Base-by-base conservation (phyloP, 1,140 invertebrate species). In the Drosophila subobscura region DNA sequence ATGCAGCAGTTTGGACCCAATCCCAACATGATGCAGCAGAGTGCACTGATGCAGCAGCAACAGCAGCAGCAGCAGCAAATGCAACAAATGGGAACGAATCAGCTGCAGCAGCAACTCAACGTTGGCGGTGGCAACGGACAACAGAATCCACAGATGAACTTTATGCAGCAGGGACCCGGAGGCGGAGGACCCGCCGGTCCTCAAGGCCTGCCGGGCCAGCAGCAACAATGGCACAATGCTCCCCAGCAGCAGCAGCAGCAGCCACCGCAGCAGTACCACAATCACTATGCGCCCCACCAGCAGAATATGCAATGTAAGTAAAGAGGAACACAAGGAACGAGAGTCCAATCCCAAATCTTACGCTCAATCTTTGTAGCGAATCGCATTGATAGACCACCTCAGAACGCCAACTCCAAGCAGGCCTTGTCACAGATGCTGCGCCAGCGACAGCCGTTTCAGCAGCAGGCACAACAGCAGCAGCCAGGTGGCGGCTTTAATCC, bases 401-500 rank as follows among this genome's bases (percentile, higher is more conserved):
- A 94, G 80, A 94, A 95, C 86, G 58, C 78, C 1, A 95, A 95
- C 63, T 96, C 96, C 0, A 98, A 98, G 79, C 96, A 96, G 88
- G 97, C 97, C 1, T 91, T 98, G 2, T 96, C 96, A 3, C 95
- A 97, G 72, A 97, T 98, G 96, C 92, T 98, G 49, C 93, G 96
- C 1, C 93, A 95, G 71, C 92, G 95, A 27, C 29, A 91, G 95
- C 81, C 94, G n/a, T 94, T 93, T 72, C 86, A 92, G 44, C 92
- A 93, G 52, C 92, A 93, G 41, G 91, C 92, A 14, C 90, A 80
- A 1, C 78, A 79, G 14, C 80, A 84, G 49, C 89, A 91, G 50
- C 60, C 71, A 0, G 72, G 61, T 3, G 90, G 92, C 1, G 79
- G 77, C 5, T 93, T 93, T 41, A 93, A 92, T 81, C 92, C 92